Percentiles rank a stretch among this genome's conserved stretches.
Conservation (phyloP, 2,888 invertebrate genomes). For the Opisthograptis luteolata region DNA sequence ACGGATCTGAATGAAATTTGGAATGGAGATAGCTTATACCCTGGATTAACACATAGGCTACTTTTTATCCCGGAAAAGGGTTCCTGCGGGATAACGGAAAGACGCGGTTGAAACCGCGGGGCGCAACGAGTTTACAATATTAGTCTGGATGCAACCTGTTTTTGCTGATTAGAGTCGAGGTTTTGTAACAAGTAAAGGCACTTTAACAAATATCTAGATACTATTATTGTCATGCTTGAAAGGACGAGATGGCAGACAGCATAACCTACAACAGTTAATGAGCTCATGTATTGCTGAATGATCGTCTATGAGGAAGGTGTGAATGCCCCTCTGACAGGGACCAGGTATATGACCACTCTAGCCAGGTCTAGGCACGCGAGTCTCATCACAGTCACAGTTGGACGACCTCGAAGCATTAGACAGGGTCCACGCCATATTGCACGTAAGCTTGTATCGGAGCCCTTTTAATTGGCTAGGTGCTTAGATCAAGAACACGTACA, state of each 20-base stretch:
- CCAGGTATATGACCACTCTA: constrained; percentile 10
- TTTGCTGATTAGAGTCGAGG: too few relatives aligned
- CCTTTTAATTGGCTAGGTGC: constrained; percentile 27
- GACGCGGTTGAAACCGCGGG: too few relatives aligned
- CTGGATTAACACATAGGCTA: too few relatives aligned
- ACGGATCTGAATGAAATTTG: too few relatives aligned
- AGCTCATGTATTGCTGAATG: not conserved
- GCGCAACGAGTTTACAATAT: too few relatives aligned
- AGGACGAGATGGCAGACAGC: constrained; percentile 1
- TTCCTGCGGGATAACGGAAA: too few relatives aligned
- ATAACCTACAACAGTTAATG: constrained; percentile 10
- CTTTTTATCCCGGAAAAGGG: too few relatives aligned
- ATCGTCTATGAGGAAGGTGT: constrained; percentile 11
- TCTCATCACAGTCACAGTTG: constrained; percentile 48
- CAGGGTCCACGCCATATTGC: constrained; percentile 27
- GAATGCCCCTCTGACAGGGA: constrained; percentile 32
- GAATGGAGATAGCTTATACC: too few relatives aligned
- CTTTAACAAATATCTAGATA: not conserved
- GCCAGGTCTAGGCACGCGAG: constrained; percentile 33
- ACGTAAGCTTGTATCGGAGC: constrained; percentile 15
- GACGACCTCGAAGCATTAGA: constrained; percentile 28
- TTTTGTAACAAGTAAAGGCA: too few relatives aligned
- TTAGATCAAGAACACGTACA: constrained; percentile 5
- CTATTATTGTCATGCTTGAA: constrained; percentile 3
- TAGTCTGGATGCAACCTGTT: too few relatives aligned